Conservation (phyloP, 2,888 invertebrate genomes). For the Andrena bucephala region DNA sequence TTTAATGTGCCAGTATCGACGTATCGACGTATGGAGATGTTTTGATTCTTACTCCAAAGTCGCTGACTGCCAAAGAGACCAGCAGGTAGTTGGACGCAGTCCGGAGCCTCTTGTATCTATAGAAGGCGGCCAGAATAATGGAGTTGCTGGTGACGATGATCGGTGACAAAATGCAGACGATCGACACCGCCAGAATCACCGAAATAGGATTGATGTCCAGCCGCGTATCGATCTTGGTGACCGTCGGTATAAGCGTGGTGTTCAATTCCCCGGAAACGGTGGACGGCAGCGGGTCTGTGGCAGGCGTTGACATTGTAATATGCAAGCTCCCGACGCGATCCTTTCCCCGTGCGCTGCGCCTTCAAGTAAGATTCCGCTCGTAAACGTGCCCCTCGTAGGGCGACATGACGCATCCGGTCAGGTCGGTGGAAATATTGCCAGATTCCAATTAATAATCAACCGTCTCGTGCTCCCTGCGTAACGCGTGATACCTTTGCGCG, state of each 20-base stretch:
- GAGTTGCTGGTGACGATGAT: constrained; percentile 88
- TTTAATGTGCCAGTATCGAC: too few relatives aligned
- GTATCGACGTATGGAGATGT: too few relatives aligned
- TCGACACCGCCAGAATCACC: constrained; percentile 85
- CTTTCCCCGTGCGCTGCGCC: constrained; percentile 32
- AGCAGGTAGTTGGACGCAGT: constrained; percentile 88
- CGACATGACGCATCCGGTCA: constrained; percentile 58
- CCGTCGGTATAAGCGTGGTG: constrained; percentile 78
- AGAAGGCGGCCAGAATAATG: constrained; percentile 87
- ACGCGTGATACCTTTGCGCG: not conserved
- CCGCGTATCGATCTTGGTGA: constrained; percentile 78
- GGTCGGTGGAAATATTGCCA: not conserved
- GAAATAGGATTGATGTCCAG: constrained; percentile 83
- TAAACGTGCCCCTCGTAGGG: constrained; percentile 51
- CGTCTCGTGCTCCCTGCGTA: not conserved
- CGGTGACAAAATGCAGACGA: constrained; percentile 86
- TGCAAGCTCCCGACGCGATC: constrained; percentile 18
- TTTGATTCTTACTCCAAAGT: constrained; percentile 86
- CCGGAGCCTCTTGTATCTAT: constrained; percentile 87
- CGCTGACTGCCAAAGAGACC: constrained; percentile 87
- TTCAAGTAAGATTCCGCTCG: constrained; percentile 65
- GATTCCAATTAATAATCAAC: not conserved
- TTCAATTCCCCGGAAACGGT: constrained; percentile 77
- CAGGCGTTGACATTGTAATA: constrained; percentile 79
- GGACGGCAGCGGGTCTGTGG: constrained; percentile 74